Conservation (phyloP, 2,113 vertebrate genomes). For the Xiphias gladius region DNA sequence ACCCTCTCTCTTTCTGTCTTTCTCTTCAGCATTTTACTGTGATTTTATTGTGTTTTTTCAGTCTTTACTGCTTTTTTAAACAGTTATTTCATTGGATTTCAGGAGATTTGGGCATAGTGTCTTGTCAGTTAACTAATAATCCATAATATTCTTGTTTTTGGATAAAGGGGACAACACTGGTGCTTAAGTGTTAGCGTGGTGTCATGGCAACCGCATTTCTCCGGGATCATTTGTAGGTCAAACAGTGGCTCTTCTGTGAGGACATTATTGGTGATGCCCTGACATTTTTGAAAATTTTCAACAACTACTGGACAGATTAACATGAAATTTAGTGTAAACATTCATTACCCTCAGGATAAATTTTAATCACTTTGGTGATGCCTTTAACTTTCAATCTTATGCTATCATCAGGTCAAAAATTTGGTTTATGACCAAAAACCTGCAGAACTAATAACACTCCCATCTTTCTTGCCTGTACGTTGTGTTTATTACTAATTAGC, state of each 20-base stretch:
- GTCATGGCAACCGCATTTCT: neutral
- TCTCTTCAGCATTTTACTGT: neutral
- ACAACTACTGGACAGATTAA: too few relatives aligned
- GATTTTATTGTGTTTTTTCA: neutral
- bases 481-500: too few relatives aligned
- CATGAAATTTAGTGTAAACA: too few relatives aligned
- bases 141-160: neutral
- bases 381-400: too few relatives aligned
- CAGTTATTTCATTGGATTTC: neutral
- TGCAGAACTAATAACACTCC: too few relatives aligned
- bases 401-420: neutral
- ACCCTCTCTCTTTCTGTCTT: slow-evolving; percentile 15
- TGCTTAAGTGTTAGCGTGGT: too few relatives aligned
- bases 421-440: neutral
- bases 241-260: neutral
- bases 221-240: neutral
- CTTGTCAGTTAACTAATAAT: neutral
- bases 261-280: too few relatives aligned
- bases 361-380: too few relatives aligned
- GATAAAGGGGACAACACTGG: too few relatives aligned
- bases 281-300: too few relatives aligned
- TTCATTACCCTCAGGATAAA: too few relatives aligned
- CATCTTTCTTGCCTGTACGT: too few relatives aligned
- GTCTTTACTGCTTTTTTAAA: neutral
- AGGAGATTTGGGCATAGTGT: neutral